A percentile compares a stretch with the other conserved stretches of the same genome.
Conservation (phyloP, 53 echinoderm and acorn worm species). For the Luidia sarsii region DNA sequence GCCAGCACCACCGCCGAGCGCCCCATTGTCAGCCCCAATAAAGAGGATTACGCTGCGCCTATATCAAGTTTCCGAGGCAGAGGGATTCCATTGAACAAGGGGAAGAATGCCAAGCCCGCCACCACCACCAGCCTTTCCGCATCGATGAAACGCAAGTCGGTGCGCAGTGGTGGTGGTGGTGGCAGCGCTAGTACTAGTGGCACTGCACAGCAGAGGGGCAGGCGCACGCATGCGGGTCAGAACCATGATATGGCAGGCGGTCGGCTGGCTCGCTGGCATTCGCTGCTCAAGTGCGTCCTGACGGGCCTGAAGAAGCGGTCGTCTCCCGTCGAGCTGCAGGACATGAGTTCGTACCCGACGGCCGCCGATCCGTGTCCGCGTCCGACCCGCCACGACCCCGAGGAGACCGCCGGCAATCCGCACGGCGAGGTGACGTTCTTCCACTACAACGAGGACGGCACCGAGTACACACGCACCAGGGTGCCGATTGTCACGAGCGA, state of each 20-base stretch:
- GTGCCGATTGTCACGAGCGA: slow-evolving; percentile 9
- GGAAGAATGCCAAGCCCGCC: slow-evolving; percentile 55
- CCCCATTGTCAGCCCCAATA: slow-evolving; percentile 39
- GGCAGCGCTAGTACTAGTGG: neutral
- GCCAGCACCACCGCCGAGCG: slow-evolving; percentile 8
- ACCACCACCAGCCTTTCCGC: slow-evolving; percentile 33
- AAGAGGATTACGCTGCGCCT: slow-evolving; percentile 43
- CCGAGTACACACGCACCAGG: slow-evolving; percentile 44
- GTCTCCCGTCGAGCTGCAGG: slow-evolving; percentile 44
- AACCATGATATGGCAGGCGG: slow-evolving; percentile 51
- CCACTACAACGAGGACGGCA: slow-evolving; percentile 52
- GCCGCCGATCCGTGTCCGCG: neutral
- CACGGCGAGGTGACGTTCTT: slow-evolving; percentile 58
- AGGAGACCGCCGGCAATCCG: neutral
- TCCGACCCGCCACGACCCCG: neutral
- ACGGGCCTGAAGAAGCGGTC: slow-evolving; percentile 6
- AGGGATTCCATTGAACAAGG: slow-evolving; percentile 39
- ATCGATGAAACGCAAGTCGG: slow-evolving; percentile 5
- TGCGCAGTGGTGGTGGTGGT: neutral
- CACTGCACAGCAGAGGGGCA: neutral
- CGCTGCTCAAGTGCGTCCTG: slow-evolving; percentile 27
- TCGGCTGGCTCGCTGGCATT: slow-evolving; percentile 35
- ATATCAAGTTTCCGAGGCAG: slow-evolving; percentile 40
- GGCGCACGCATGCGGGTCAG: neutral
- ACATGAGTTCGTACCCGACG: slow-evolving; percentile 48